Conservation (phyloP, 2,797 vertebrate species). For the Apogon talboti region DNA sequence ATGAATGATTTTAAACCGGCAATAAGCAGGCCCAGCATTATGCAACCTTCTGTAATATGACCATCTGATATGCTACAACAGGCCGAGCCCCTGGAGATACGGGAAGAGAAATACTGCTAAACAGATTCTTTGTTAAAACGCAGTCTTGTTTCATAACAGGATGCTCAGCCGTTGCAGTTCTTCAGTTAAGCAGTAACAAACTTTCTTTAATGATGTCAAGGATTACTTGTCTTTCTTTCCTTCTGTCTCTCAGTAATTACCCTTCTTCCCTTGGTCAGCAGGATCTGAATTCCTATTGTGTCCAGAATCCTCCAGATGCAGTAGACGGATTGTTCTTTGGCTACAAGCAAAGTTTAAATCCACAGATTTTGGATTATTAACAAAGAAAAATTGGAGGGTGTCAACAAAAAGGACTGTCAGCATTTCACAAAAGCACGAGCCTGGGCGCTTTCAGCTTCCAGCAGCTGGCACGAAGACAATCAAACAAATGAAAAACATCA, state of each 20-base stretch:
- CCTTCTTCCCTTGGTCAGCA: conserved; percentile 4
- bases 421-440: conserved; percentile 29
- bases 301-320: conserved; percentile 11
- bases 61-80: conserved; percentile 65
- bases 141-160: conserved; percentile 53
- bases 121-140: conserved; percentile 50
- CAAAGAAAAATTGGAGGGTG: conserved; percentile 38
- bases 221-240: conserved; percentile 7
- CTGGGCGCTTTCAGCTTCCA: conserved; percentile 11
- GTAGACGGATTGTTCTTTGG: conserved; percentile 9
- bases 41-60: conserved; percentile 73
- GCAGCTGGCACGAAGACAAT: conserved; percentile 47
- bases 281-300: conserved; percentile 13
- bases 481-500: conserved; percentile 51
- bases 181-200: conserved; percentile 20
- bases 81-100: conserved; percentile 44
- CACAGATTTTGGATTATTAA: conserved; percentile 46
- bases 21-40: conserved; percentile 71
- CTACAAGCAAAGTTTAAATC: conserved; percentile 39
- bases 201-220: conserved; percentile 11
- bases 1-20: conserved; percentile 75
- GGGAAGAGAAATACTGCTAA: conserved; percentile 38
- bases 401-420: conserved; percentile 48
- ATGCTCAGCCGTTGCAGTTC: conserved; percentile 40
- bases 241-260: conserved; percentile 21